Evolutionary conservation across 1,140 invertebrate species (phyloP).

Genomic region (Patella vulgata): DNA sequence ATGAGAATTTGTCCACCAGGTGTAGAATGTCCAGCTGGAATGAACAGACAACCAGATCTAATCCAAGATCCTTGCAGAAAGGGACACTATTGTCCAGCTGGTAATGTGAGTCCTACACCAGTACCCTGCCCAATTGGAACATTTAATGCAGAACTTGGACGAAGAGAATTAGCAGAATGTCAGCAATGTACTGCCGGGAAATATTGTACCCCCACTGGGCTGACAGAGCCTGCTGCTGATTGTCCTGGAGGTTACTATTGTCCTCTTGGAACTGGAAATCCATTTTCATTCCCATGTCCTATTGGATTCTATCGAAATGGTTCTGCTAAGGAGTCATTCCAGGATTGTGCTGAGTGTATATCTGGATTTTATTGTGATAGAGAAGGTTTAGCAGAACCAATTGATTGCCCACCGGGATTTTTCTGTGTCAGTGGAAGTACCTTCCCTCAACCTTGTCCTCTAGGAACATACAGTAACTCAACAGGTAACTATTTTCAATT

Average conservation of each 20-base stretch:
- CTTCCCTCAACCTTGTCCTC: constrained; percentile 55
- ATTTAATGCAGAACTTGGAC: constrained; percentile 51
- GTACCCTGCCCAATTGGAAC: constrained; percentile 61
- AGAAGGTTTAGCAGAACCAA: constrained; percentile 57
- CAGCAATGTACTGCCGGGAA: constrained; percentile 55
- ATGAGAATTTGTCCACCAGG: constrained; percentile 58
- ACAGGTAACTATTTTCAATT: constrained; percentile 24
- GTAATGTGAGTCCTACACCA: constrained; percentile 57
- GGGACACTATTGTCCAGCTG: constrained; percentile 60
- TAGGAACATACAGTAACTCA: constrained; percentile 63
- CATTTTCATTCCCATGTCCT: constrained; percentile 53
- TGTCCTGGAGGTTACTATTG: constrained; percentile 59
- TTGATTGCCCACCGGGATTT: constrained; percentile 56
- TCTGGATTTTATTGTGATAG: constrained; percentile 61
- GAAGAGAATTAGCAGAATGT: constrained; percentile 54
- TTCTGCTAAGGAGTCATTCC: constrained; percentile 59
- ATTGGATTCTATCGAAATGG: constrained; percentile 63
- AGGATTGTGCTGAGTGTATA: constrained; percentile 62
- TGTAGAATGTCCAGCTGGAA: constrained; percentile 59
- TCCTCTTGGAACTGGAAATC: constrained; percentile 49
- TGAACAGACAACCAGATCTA: constrained; percentile 55
- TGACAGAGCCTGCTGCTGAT: constrained; percentile 37
- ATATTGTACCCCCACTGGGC: constrained; percentile 52
- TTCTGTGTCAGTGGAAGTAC: constrained; percentile 63
- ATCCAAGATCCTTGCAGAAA: constrained; percentile 48